phyloP scores from a whole-genome alignment of 2,797 vertebrate species.

The Acipenser transmontanus region DNA sequence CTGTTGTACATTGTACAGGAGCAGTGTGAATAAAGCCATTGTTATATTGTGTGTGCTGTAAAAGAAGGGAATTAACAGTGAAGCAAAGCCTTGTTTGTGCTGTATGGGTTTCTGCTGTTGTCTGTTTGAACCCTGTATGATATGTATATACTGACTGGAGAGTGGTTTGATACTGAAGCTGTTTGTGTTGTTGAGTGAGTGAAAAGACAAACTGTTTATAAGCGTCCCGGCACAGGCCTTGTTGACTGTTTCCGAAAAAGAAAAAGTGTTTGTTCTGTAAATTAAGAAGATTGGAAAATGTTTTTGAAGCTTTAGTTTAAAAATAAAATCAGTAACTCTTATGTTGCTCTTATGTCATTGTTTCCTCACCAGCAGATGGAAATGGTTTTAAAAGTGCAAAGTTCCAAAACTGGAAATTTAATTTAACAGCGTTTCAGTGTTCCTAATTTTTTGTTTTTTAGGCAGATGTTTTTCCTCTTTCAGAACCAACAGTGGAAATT shows the following conservation, averaged over 20 bases:
- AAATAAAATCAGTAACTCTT: constrained; percentile 12
- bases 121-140: constrained; percentile 39
- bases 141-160: constrained; percentile 37
- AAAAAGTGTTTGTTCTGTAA: constrained; percentile 35
- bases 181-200: constrained; percentile 29
- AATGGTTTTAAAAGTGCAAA: neutral
- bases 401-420: neutral
- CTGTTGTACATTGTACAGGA: too few relatives aligned
- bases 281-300: constrained; percentile 30
- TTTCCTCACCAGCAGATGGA: neutral
- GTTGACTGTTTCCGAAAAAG: constrained; percentile 42
- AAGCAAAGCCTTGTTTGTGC: constrained; percentile 20
- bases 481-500: too few relatives aligned
- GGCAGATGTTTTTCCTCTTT: too few relatives aligned
- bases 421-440: neutral
- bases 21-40: constrained; percentile 47
- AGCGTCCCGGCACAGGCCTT: constrained; percentile 46
- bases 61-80: too few relatives aligned
- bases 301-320: constrained; percentile 33
- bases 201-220: constrained; percentile 31
- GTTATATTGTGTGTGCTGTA: too few relatives aligned
- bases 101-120: constrained; percentile 48
- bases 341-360: neutral
- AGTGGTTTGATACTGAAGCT: constrained; percentile 23
- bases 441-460: too few relatives aligned